Conservation (phyloP, 2,888 invertebrate genomes). For the Mesochorus sp. region DNA sequence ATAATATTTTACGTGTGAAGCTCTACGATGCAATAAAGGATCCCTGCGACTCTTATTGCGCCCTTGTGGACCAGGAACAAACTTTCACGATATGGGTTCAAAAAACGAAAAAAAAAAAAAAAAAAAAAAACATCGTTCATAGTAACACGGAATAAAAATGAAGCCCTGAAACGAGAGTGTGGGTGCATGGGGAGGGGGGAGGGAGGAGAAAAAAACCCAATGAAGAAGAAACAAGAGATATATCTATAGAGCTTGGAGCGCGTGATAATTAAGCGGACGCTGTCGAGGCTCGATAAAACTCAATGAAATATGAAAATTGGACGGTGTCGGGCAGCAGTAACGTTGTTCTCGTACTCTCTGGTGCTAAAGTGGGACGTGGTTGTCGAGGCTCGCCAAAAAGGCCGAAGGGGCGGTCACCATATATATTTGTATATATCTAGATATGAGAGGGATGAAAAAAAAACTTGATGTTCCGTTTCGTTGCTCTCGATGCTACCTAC, state of each 20-base stretch:
- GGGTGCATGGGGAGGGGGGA: neutral
- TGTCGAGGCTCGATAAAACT: conserved; percentile 69
- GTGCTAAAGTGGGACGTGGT: conserved; percentile 39
- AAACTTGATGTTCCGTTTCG: conserved; percentile 64
- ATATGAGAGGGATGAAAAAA: conserved; percentile 51
- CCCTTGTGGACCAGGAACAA: neutral
- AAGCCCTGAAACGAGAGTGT: conserved; percentile 26
- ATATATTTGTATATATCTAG: conserved; percentile 1
- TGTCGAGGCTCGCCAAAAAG: conserved; percentile 53
- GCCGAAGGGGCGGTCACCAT: conserved; percentile 51
- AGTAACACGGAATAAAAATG: conserved; percentile 42
- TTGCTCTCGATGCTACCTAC: conserved; percentile 40
- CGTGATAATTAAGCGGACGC: conserved; percentile 72
- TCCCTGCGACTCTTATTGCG: neutral
- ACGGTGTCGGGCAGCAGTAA: conserved; percentile 70
- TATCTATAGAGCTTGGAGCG: conserved; percentile 22
- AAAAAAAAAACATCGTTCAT: conserved; percentile 21
- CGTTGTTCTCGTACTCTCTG: conserved; percentile 47
- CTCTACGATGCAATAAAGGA: neutral
- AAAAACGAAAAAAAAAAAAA: conserved; percentile 23
- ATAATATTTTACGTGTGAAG: neutral
- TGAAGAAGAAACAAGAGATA: conserved; percentile 37
- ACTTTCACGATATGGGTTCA: neutral
- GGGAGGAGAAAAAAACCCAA: neutral
- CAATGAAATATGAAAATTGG: conserved; percentile 80